phyloP scores from a whole-genome alignment of 2,113 vertebrate genomes.

The Elaphurus davidianus region DNA sequence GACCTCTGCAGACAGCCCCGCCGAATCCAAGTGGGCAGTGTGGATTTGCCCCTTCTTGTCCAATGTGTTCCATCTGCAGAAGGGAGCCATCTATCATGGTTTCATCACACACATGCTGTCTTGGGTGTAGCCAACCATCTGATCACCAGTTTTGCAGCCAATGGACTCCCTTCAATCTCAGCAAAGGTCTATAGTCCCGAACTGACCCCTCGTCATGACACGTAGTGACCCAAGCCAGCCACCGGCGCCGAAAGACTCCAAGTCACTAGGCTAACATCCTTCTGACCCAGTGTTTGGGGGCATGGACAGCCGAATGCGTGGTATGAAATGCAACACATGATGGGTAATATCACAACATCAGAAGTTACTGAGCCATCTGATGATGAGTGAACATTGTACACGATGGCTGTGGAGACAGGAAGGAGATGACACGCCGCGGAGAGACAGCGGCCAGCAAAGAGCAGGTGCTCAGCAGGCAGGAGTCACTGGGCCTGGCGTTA shows the following conservation, averaged over 20 bases:
- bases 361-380: rapidly evolving
- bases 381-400: rapidly evolving
- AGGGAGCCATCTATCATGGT: rapidly evolving
- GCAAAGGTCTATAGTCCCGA: rapidly evolving
- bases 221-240: background rate
- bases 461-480: rapidly evolving
- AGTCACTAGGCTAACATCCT: rapidly evolving
- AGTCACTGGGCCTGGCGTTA: rapidly evolving
- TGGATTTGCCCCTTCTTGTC: background rate
- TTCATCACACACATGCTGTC: rapidly evolving
- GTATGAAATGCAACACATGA: background rate
- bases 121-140: rapidly evolving
- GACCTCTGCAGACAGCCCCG: rapidly evolving
- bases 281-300: background rate
- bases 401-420: rapidly evolving
- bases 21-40: too few species aligned
- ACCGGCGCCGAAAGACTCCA: rapidly evolving
- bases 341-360: rapidly evolving
- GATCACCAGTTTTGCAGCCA: background rate
- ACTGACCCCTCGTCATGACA: background rate
- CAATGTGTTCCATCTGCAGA: rapidly evolving
- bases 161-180: background rate
- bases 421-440: rapidly evolving
- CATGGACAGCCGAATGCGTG: rapidly evolving
- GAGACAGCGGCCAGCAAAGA: rapidly evolving